A percentile compares a stretch with the other conserved stretches of the same genome.
Conservation (phyloP, 2,113 vertebrate genomes). For the Neolamprologus toae region DNA sequence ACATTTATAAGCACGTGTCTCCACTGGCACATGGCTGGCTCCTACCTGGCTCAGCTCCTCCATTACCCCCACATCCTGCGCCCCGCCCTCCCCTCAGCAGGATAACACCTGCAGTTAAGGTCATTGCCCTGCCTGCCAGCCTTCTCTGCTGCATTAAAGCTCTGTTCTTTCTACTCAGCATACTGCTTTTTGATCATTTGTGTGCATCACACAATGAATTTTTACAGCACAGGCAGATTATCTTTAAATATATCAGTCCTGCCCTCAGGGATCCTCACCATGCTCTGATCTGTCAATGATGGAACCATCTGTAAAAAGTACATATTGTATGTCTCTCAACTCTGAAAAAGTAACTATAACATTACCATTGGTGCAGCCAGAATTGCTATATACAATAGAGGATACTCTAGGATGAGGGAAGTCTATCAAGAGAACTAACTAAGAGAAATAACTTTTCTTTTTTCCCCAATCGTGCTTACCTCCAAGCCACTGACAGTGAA, state of each 20-base stretch:
- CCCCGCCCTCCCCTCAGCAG: background rate
- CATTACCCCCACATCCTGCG: background rate
- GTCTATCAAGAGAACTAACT: background rate
- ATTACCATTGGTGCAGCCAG: background rate
- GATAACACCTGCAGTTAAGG: slow-evolving; percentile 29
- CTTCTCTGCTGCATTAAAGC: slow-evolving; percentile 4
- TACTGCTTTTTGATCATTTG: slow-evolving; percentile 34
- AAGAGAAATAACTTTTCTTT: background rate
- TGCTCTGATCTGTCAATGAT: slow-evolving; percentile 14
- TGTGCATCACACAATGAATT: slow-evolving; percentile 30
- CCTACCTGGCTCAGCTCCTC: slow-evolving; percentile 1
- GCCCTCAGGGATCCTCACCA: background rate
- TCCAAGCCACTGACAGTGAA: background rate
- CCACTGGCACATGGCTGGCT: background rate
- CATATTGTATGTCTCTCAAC: background rate
- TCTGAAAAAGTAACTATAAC: background rate
- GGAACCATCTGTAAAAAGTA: background rate
- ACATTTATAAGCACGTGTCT: background rate
- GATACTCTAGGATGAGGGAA: background rate
- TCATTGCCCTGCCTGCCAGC: background rate
- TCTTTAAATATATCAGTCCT: background rate
- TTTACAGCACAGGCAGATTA: background rate
- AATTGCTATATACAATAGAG: background rate
- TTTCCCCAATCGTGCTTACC: rapidly evolving
- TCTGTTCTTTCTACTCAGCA: background rate